Base-by-base conservation (phyloP, 2,888 invertebrate species). In the Ephialtes manifestator region DNA sequence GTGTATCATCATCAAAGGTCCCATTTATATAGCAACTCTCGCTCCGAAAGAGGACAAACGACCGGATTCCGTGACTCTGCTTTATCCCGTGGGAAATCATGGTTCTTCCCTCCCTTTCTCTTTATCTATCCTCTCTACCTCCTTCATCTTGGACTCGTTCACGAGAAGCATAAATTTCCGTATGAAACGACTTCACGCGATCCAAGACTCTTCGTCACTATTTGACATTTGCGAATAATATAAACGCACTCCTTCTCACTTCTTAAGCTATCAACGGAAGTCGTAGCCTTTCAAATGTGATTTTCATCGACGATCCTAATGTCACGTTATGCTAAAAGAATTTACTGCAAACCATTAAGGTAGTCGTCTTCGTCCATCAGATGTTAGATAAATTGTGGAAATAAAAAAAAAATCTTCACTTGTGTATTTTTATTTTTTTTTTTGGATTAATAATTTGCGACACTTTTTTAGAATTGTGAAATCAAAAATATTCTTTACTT, bases 51-150 rank as follows among this genome's bases (percentile, higher is more conserved):
- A 71, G 67, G 65, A 85, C 86, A 87, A 89, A 89, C 87, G 86
- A 87, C 87, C 84, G 80, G 75, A 88, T 90, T 86, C 65, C 89
- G 88, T 89, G 88, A 81, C 85, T 84, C 43, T 65, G 68, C 77
- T 83, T 78, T 78, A 85, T 87, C 86, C 85, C 84, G 86, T 88
- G 87, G 68, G 84, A 86, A 81, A 81, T 81, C 70, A 81, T 82
- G 71, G 81, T 82, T 87, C 65, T 63, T 53, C 60, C 65, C 46
- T 55, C 55, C 63, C 43, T 46, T 46, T 79, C 15, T 24, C 67
- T 60, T 39, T 20, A 18, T 46, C 28, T 28, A 2, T 58, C 11
- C 31, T n/a, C 13, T 18, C 53, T 20, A 67, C 58, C 78, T 72
- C 15, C 39, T 46, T 51, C 7, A 48, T 53, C 78, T 58, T 13